Percentiles rank a stretch among this genome's conserved stretches.
Evolutionary conservation across 2,113 vertebrate genomes (phyloP).

Genomic region (Prionailurus bengalensis): DNA sequence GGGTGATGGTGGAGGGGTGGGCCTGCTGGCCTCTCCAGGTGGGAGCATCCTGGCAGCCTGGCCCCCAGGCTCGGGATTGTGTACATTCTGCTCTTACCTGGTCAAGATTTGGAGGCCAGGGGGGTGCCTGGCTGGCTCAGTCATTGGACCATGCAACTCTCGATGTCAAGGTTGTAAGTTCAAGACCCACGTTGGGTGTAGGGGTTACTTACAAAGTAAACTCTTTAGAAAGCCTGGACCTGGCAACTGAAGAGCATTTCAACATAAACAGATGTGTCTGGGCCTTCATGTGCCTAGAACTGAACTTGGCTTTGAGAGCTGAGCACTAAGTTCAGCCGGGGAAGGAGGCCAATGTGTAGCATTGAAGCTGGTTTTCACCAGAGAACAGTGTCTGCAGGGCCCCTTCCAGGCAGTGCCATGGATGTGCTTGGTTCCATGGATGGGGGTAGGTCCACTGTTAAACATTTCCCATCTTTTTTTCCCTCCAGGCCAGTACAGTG

Average conservation of each 20-base stretch:
- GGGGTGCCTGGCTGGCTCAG: not conserved
- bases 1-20: not conserved
- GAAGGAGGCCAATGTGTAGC: not conserved
- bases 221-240: not conserved
- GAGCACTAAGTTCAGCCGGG: not conserved
- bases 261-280: no score
- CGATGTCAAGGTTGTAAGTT: not conserved
- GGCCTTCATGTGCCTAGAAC: not conserved
- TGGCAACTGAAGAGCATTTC: not conserved
- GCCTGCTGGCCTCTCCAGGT: no score
- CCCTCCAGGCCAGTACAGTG: not conserved
- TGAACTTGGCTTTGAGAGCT: not conserved
- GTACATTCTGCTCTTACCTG: not conserved
- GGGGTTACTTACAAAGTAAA: not conserved
- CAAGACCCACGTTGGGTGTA: not conserved
- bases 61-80: not conserved
- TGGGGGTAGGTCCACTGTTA: not conserved
- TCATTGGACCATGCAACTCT: not conserved
- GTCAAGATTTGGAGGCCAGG: not conserved
- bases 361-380: not conserved
- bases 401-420: fast-evolving
- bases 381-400: not conserved
- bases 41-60: not conserved
- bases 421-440: not conserved
- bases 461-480: not conserved